Evolutionary conservation across 2,888 invertebrate species (phyloP).

Genomic region (Diplazon laetatorius): DNA sequence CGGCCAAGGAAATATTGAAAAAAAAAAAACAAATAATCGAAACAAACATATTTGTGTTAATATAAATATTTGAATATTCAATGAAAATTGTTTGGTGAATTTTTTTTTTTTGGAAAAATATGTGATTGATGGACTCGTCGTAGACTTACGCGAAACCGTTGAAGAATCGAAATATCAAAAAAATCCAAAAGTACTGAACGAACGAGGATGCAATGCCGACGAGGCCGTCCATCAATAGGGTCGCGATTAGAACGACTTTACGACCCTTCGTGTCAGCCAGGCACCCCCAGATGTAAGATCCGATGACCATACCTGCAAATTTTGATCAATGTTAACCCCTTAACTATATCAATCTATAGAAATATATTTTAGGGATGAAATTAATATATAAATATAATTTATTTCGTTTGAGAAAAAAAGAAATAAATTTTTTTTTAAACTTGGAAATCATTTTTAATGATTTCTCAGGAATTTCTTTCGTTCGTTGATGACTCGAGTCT

Average conservation of each 20-base stretch:
- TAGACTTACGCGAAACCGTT: slow-evolving; percentile 91
- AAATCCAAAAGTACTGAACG: slow-evolving; percentile 88
- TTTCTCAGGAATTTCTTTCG: too few relatives aligned
- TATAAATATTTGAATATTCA: slow-evolving; percentile 2
- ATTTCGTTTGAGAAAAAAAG: not conserved
- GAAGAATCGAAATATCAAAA: slow-evolving; percentile 89
- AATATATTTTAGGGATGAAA: too few relatives aligned
- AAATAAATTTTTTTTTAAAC: too few relatives aligned
- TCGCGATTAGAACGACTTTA: slow-evolving; percentile 88
- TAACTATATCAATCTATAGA: too few relatives aligned
- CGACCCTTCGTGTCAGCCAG: slow-evolving; percentile 93
- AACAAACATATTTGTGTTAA: slow-evolving; percentile 31
- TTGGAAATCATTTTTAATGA: too few relatives aligned
- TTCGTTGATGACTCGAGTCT: too few relatives aligned
- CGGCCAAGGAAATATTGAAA: slow-evolving; percentile 14
- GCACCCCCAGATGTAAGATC: slow-evolving; percentile 93
- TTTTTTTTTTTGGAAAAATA: not conserved
- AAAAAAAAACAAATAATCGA: too few relatives aligned
- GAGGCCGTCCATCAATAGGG: slow-evolving; percentile 89
- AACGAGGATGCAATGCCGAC: slow-evolving; percentile 89
- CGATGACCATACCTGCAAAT: slow-evolving; percentile 89
- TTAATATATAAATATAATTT: too few relatives aligned
- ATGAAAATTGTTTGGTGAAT: not conserved
- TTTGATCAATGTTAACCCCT: not conserved
- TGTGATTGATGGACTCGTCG: not conserved